phyloP scores from a whole-genome alignment of 1,140 invertebrate genomes.

The Drosophila suzukii region DNA sequence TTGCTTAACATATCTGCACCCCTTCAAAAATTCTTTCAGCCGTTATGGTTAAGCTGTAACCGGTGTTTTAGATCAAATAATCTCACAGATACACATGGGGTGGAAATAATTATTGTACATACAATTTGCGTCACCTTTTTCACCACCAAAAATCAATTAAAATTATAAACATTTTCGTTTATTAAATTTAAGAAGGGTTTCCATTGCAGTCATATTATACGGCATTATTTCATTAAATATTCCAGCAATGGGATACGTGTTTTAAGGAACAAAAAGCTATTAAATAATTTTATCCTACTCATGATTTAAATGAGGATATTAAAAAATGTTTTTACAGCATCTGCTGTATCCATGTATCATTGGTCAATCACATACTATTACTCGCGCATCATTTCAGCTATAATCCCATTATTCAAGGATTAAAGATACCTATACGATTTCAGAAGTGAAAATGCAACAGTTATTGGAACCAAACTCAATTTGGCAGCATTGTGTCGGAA shows the following conservation, averaged over 20 bases:
- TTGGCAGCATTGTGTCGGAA: slow-evolving; percentile 2
- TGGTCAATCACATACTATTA: neutral
- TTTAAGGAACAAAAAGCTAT: too few relatives aligned
- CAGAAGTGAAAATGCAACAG: neutral
- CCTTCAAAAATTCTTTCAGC: slow-evolving; percentile 1
- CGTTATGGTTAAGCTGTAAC: slow-evolving; percentile 28
- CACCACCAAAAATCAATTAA: neutral
- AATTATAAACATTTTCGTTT: neutral
- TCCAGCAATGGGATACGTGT: neutral
- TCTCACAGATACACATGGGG: slow-evolving; percentile 8
- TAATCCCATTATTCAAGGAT: neutral
- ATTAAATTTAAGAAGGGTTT: neutral
- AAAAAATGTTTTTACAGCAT: too few relatives aligned
- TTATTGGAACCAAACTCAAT: slow-evolving; percentile 24
- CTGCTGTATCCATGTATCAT: too few relatives aligned
- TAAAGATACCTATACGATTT: neutral
- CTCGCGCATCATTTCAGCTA: neutral
- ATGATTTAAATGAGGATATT: too few relatives aligned
- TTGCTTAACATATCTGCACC: slow-evolving; percentile 17
- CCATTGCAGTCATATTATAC: too few relatives aligned
- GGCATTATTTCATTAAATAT: neutral
- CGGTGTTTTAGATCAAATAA: slow-evolving; percentile 15
- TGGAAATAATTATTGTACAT: slow-evolving; percentile 2
- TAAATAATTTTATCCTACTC: too few relatives aligned
- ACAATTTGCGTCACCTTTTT: slow-evolving; percentile 16